Percentiles rank a stretch among this genome's conserved stretches.
These are phyloP conservation scores for Bucco capensis DNA, from an alignment of 2,113 vertebrate species.

Conservation along the genomic window DNA sequence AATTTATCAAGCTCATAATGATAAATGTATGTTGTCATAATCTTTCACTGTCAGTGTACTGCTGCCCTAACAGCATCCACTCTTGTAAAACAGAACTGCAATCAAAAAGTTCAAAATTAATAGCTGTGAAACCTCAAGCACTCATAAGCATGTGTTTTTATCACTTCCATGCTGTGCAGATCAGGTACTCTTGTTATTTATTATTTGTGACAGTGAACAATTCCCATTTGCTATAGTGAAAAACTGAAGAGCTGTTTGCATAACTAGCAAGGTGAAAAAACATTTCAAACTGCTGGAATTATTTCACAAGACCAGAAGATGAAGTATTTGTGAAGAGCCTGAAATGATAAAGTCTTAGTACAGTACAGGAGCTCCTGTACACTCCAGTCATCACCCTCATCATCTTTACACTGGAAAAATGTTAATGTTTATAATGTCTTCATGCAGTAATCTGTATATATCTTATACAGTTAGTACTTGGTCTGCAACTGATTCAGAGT, in stretches of 20 bases:
- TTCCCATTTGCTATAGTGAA: slow-evolving; percentile 62
- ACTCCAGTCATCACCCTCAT: background rate
- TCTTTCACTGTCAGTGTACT: background rate
- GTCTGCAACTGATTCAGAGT: background rate
- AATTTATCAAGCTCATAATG: slow-evolving; percentile 4
- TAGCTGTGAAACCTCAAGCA: slow-evolving; percentile 57
- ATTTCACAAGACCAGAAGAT: background rate
- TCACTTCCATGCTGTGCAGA: slow-evolving; percentile 43
- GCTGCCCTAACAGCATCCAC: slow-evolving; percentile 48
- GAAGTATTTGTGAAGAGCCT: background rate
- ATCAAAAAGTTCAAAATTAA: slow-evolving; percentile 69
- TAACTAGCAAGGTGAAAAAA: slow-evolving; percentile 47
- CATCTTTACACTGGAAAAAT: background rate
- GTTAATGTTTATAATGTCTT: background rate
- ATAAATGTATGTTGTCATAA: slow-evolving; percentile 48
- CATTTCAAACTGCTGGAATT: slow-evolving; percentile 17
- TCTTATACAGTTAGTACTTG: background rate
- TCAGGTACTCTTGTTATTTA: slow-evolving; percentile 53
- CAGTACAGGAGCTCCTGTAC: background rate
- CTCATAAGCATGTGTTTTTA: slow-evolving; percentile 57
- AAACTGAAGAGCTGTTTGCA: slow-evolving; percentile 61
- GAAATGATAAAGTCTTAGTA: background rate
- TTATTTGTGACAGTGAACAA: slow-evolving; percentile 67
- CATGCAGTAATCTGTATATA: background rate
- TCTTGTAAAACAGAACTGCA: slow-evolving; percentile 58